phyloP scores from a whole-genome alignment of 2,113 vertebrate genomes.

The Oryzias woworae region DNA sequence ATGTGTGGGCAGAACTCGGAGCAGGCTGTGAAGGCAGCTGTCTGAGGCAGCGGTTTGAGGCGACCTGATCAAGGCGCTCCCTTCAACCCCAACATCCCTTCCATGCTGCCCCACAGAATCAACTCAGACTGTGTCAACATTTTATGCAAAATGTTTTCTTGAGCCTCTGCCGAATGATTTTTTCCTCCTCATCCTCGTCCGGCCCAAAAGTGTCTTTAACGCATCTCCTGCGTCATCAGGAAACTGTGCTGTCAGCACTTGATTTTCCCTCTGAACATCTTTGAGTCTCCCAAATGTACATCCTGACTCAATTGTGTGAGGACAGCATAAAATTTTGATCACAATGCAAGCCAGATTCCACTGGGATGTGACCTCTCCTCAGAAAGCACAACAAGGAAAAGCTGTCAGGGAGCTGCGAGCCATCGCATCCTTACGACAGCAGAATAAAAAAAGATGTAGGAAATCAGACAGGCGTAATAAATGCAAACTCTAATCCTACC shows the following conservation, averaged over 20 bases:
- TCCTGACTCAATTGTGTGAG: constrained; percentile 51
- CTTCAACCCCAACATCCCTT: constrained; percentile 27
- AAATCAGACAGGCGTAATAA: constrained; percentile 11
- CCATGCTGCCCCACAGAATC: too few species aligned
- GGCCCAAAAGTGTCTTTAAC: constrained; percentile 46
- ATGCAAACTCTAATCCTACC: neutral
- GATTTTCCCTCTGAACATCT: constrained; percentile 23
- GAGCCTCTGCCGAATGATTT: constrained; percentile 1
- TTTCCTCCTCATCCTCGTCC: constrained; percentile 28
- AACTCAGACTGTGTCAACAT: too few species aligned
- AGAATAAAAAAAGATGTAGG: neutral
- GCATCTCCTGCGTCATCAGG: constrained; percentile 16
- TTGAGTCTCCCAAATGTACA: constrained; percentile 43
- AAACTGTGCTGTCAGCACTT: constrained; percentile 56
- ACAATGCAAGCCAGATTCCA: constrained; percentile 38
- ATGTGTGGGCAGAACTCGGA: constrained; percentile 58
- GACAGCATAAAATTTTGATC: constrained; percentile 58
- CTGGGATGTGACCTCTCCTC: constrained; percentile 42
- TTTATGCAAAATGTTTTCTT: neutral
- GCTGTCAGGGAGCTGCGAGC: constrained; percentile 13
- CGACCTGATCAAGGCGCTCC: constrained; percentile 12
- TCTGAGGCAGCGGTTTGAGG: constrained; percentile 49
- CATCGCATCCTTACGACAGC: neutral
- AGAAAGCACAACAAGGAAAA: constrained; percentile 37
- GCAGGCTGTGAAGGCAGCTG: constrained; percentile 67